Conservation (phyloP, 2,797 vertebrate genomes). For the Pantherophis vulpinus region DNA sequence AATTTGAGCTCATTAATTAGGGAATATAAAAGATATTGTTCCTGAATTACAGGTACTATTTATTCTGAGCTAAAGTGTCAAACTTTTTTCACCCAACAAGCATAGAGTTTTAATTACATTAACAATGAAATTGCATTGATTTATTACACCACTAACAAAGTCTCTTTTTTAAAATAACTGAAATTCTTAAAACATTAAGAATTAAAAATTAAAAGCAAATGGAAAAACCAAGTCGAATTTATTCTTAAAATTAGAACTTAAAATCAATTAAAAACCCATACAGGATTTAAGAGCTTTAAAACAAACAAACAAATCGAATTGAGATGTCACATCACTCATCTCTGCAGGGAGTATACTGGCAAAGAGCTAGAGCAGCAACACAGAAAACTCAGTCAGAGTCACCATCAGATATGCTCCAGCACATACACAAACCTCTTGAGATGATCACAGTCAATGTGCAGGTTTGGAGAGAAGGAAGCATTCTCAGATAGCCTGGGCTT, state of each 20-base stretch:
- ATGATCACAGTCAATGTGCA: not conserved
- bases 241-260: not conserved
- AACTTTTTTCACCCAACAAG: not conserved
- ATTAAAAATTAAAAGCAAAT: not conserved
- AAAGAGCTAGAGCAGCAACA: not conserved
- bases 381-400: not conserved
- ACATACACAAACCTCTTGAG: not conserved
- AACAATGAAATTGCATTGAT: not conserved
- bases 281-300: not conserved
- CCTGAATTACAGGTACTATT: slow-evolving; percentile 19
- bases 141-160: not conserved
- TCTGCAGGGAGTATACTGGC: not conserved
- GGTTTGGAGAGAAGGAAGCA: not conserved
- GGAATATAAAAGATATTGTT: slow-evolving; percentile 23
- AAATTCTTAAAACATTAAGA: not conserved
- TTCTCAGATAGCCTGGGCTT: not conserved
- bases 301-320: not conserved
- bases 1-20: not conserved
- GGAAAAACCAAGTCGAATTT: not conserved
- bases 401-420: not conserved
- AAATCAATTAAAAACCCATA: not conserved
- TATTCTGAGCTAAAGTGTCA: slow-evolving; percentile 32
- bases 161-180: not conserved
- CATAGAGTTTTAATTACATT: not conserved
- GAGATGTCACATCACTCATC: not conserved